Percentiles rank a stretch among this genome's conserved stretches.
phyloP scores from a whole-genome alignment of 2,797 vertebrate species.

The Tokudaia muenninki region DNA sequence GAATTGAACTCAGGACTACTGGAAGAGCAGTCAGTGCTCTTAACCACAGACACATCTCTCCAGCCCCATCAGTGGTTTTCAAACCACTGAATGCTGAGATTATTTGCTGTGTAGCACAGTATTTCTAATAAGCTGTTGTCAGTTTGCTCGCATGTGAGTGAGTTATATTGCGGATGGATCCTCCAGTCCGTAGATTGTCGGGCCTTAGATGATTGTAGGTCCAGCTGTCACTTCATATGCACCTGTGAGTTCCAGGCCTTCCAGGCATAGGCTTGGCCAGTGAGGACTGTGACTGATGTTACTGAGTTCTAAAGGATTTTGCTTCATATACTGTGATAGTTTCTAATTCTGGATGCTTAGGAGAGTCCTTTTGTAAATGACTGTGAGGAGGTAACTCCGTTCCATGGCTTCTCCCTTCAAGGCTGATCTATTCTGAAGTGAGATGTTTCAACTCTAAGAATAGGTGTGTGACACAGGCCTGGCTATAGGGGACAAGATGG shows the following conservation, averaged over 20 bases:
- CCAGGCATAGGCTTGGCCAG: not conserved
- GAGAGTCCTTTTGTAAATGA: not conserved
- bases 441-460: not conserved
- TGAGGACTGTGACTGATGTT: not conserved
- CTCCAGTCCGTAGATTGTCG: not conserved
- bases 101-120: not conserved
- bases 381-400: not conserved
- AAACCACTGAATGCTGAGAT: not conserved
- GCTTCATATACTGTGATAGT: not conserved
- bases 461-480: fast-evolving
- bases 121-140: not conserved
- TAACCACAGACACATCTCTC: too few relatives aligned
- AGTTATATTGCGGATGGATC: not conserved
- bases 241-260: not conserved
- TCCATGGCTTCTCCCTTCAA: not conserved
- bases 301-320: not conserved
- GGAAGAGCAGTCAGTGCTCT: too few relatives aligned
- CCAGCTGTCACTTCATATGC: not conserved
- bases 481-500: too few relatives aligned
- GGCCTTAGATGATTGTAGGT: not conserved
- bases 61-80: not conserved
- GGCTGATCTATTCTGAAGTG: not conserved
- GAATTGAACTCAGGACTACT: too few relatives aligned
- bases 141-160: not conserved
- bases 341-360: too few relatives aligned